Conservation (phyloP, 2,113 vertebrate genomes). For the Anarhynchus alexandrinus region DNA sequence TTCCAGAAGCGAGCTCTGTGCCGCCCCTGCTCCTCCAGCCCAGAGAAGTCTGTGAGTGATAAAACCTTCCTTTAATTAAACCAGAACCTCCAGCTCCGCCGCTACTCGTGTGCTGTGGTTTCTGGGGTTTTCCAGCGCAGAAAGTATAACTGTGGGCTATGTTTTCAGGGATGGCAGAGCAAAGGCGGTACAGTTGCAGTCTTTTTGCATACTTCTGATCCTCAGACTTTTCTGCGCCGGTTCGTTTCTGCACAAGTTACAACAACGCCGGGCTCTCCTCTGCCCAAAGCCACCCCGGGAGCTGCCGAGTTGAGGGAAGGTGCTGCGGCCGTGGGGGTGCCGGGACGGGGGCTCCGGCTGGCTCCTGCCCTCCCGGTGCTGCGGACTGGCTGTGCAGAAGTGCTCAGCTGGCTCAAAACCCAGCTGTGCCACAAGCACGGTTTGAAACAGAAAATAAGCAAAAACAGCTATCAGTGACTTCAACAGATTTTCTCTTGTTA, state of each 20-base stretch:
- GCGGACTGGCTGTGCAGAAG: neutral
- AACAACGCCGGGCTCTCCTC: neutral
- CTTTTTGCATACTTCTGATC: constrained; percentile 1
- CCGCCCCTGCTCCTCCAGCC: neutral
- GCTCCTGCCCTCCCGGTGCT: neutral
- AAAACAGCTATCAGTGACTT: neutral
- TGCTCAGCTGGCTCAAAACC: neutral
- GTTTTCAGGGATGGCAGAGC: constrained; percentile 19
- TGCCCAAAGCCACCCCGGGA: neutral
- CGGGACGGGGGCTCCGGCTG: neutral
- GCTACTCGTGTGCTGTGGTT: constrained; percentile 4
- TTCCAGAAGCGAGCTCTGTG: neutral
- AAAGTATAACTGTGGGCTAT: constrained; percentile 16
- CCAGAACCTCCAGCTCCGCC: neutral
- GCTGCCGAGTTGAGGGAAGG: neutral
- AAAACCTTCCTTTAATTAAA: neutral
- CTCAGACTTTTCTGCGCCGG: neutral
- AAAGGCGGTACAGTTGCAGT: neutral
- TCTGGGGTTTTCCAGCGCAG: constrained; percentile 40
- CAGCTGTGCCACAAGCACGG: neutral
- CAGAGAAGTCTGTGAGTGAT: neutral
- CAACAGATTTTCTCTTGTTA: neutral
- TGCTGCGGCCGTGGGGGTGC: neutral
- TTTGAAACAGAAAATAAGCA: neutral
- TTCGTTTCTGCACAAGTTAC: neutral